Evolutionary conservation across 2,113 vertebrate species (phyloP).

Genomic region (Panthera leo): DNA sequence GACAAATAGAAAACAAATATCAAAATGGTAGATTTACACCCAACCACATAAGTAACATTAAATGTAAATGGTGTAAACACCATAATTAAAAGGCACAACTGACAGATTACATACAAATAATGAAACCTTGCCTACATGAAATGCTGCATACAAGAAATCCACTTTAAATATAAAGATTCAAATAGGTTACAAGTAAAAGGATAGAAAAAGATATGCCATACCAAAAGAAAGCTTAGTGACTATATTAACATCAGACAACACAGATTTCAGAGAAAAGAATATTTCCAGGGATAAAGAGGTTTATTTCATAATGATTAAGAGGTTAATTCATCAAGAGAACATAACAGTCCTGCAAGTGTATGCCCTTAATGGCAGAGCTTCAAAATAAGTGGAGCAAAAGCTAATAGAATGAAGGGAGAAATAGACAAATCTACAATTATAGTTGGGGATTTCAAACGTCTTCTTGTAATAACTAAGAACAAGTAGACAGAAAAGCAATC

Average conservation of each 20-base stretch:
- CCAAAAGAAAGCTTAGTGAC: not conserved
- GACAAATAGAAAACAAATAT: not conserved
- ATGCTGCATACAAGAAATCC: not conserved
- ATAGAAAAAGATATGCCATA: not conserved
- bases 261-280: not conserved
- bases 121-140: not conserved
- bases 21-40: not conserved
- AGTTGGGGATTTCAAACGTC: not conserved
- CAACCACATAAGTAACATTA: not conserved
- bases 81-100: not conserved
- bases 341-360: not conserved
- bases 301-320: slow-evolving; percentile 13
- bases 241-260: not conserved
- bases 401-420: not conserved
- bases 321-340: not conserved
- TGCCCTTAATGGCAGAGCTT: not conserved
- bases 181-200: not conserved
- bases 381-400: not conserved
- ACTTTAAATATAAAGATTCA: not conserved
- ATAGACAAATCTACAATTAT: not conserved
- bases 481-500: not conserved
- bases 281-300: not conserved
- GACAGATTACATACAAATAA: not conserved
- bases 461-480: not conserved
- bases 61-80: not conserved